Base-by-base conservation (phyloP, 1,140 invertebrate species). In the Magallana ariakensis region DNA sequence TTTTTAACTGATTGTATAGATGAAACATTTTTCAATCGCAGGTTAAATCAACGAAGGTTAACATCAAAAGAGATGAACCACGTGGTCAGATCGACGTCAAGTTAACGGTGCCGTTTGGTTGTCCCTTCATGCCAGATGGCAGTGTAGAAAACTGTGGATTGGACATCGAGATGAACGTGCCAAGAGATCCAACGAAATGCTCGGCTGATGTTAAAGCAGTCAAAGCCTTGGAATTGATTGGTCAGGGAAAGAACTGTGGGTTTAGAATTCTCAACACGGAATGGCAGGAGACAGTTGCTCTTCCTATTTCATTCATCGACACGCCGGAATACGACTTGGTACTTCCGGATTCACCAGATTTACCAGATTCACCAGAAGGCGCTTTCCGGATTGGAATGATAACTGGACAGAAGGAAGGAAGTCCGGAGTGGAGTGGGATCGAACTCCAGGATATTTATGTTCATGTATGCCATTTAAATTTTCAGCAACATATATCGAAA, bases 161-260 rank as follows among this genome's bases (percentile, higher is more conserved):
- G 7, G 55, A 54, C 1, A 82, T 82, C 13, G 80, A 81, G 54
- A 82, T 82, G 80, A 55, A 55, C 46, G 80, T 82, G 13, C 80
- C 53, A 0, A 82, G 80, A 16, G 19, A 82, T 53, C 55, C 80
- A 55, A 55, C 0, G 53, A 82, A 82, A 54, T 55, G 80, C 33
- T 15, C 80, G 7, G n/a, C 16, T 3, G 80, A 82, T 26, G 54
- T 82, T 2, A 82, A 82, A 82, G 80, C 80, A 2, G 55, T 10
- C 13, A 82, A 82, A 26, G 9, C 26, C 0, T 3, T 10, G 15
- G 66, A 75, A 3, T 22, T 75, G 11, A 11, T 75, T 13, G 66
- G 66, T 2, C 0, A 26, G 26, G 66, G 66, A 26, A 11, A 10
- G 33, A 70, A 70, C 22, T 70, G 66, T 70, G 66, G 66, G 2